Percentiles rank a stretch among this genome's conserved stretches.
phyloP scores from a whole-genome alignment of 2,113 vertebrate genomes.

The Halichoerus grypus region DNA sequence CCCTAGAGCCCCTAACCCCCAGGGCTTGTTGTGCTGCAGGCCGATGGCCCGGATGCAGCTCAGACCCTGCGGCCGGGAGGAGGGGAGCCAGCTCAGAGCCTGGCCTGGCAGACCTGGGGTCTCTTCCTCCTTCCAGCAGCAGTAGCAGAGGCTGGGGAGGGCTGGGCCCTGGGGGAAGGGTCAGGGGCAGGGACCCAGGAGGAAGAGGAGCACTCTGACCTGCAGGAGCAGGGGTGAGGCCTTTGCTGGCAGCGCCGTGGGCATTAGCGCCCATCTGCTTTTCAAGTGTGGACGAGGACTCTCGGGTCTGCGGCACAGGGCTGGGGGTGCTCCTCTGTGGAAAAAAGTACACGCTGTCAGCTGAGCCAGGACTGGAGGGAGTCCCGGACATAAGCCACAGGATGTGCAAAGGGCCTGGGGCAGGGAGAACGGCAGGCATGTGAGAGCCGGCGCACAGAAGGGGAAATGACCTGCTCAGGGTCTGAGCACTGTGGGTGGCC shows the following conservation, averaged over 20 bases:
- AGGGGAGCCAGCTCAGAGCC: background rate
- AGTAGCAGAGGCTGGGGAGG: background rate
- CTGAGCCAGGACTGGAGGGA: background rate
- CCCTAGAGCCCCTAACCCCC: background rate
- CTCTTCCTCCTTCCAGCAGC: background rate
- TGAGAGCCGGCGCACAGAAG: background rate
- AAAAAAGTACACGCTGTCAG: background rate
- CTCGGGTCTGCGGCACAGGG: slow-evolving; percentile 92
- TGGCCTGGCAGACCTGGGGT: background rate
- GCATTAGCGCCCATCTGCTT: slow-evolving; percentile 89
- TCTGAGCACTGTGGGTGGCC: background rate
- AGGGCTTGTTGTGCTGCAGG: background rate
- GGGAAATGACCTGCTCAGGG: background rate
- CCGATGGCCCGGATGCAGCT: background rate
- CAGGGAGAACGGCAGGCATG: background rate
- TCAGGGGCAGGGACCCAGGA: fast-evolving
- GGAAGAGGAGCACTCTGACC: slow-evolving; percentile 77
- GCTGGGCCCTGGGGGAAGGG: fast-evolving
- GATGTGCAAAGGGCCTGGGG: background rate
- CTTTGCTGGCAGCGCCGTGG: slow-evolving; percentile 89
- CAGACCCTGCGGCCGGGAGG: fast-evolving
- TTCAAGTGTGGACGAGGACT: slow-evolving; percentile 87
- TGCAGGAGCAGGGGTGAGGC: slow-evolving; percentile 87
- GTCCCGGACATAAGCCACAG: no score
- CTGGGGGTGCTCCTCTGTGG: slow-evolving; percentile 97